phyloP scores from a whole-genome alignment of 2,888 invertebrate species.

The Ctena decussata region DNA sequence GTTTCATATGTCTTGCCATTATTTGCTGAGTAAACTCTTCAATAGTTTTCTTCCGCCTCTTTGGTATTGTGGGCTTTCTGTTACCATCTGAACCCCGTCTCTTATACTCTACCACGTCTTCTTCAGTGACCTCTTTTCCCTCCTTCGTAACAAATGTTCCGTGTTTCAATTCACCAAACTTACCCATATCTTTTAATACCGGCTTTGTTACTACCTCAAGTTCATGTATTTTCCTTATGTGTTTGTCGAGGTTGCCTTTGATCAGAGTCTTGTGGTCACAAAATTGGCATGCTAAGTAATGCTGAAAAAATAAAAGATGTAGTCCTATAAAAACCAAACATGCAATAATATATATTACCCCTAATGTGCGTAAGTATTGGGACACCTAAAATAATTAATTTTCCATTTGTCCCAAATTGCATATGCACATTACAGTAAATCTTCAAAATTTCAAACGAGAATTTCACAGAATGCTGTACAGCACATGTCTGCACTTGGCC shows the following conservation, averaged over 20 bases:
- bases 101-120: not conserved
- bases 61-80: not conserved
- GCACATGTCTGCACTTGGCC: too few relatives aligned
- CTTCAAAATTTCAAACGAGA: too few relatives aligned
- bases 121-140: not conserved
- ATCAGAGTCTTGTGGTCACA: conserved; percentile 38
- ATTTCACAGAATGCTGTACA: too few relatives aligned
- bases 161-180: conserved; percentile 25
- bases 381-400: too few relatives aligned
- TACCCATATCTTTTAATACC: not conserved
- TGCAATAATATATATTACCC: too few relatives aligned
- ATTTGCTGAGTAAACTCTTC: conserved; percentile 57
- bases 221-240: conserved; percentile 36
- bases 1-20: conserved; percentile 50
- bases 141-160: conserved; percentile 42
- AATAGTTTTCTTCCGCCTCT: not conserved
- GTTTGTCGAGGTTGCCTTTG: conserved; percentile 51
- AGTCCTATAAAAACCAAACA: too few relatives aligned
- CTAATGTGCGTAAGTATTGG: too few relatives aligned
- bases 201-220: conserved; percentile 46
- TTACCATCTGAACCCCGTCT: too few relatives aligned
- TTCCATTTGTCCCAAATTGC: too few relatives aligned
- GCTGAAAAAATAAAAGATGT: too few relatives aligned
- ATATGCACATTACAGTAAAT: too few relatives aligned
- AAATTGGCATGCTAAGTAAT: conserved; percentile 28